Conservation (phyloP, 2,888 invertebrate genomes). For the Trichogramma evanescens region DNA sequence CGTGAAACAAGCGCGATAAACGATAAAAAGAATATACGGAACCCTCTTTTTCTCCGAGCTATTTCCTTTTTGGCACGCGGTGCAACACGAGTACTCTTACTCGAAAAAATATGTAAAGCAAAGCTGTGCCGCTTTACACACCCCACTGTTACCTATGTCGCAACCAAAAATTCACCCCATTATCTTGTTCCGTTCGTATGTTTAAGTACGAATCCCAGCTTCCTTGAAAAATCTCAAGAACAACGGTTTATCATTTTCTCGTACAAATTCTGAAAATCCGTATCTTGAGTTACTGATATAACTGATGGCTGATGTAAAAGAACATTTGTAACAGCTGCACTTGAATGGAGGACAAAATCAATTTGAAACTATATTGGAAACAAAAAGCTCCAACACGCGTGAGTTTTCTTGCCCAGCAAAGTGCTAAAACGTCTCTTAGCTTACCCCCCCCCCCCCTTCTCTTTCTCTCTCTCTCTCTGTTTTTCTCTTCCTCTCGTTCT, state of each 20-base stretch:
- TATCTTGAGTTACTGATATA: no score
- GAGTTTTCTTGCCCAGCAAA: neutral
- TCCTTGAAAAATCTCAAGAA: no score
- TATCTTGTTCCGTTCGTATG: neutral
- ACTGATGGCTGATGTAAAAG: neutral
- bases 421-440: no score
- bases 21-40: no score
- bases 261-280: no score
- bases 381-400: neutral
- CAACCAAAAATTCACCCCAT: neutral
- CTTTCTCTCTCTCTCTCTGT: neutral
- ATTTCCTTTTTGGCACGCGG: constrained; percentile 21
- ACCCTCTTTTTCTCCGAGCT: neutral
- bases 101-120: constrained; percentile 39
- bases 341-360: neutral
- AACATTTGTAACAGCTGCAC: neutral
- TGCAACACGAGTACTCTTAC: constrained; percentile 27
- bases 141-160: constrained; percentile 17
- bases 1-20: no score
- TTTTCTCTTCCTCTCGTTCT: neutral
- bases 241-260: no score
- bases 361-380: neutral
- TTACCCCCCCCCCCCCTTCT: no score
- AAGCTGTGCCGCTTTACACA: constrained; percentile 40
- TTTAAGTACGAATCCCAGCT: no score